phyloP scores from a whole-genome alignment of 2,797 vertebrate species.

The Melanotaenia pygmaea region DNA sequence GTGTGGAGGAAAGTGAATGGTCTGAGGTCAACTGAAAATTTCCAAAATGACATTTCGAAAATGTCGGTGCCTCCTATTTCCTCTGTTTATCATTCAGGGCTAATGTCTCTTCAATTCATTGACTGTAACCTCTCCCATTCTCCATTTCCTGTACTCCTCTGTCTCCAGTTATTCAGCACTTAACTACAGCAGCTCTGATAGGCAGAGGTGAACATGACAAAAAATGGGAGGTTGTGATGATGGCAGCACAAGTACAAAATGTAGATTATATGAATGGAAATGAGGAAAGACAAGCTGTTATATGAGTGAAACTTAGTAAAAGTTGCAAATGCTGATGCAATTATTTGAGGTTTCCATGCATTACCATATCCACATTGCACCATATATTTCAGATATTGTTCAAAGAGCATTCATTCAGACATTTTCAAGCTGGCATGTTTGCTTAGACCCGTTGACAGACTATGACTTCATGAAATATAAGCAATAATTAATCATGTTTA shows the following conservation, averaged over 20 bases:
- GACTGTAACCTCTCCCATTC: conserved; percentile 14
- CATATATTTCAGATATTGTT: not conserved
- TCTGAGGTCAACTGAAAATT: conserved; percentile 51
- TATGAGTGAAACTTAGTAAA: not conserved
- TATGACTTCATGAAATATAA: too few species aligned
- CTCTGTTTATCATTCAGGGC: conserved; percentile 54
- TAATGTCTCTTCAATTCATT: conserved; percentile 30
- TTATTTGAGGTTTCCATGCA: conserved; percentile 13
- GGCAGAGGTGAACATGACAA: conserved; percentile 15
- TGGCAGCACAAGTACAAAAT: not conserved
- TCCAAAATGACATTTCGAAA: conserved; percentile 60
- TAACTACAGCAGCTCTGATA: conserved; percentile 1
- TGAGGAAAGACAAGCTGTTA: not conserved
- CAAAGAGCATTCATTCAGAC: not conserved
- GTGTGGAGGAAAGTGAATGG: conserved; percentile 36
- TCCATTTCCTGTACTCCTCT: conserved; percentile 18
- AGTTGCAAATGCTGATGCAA: not conserved
- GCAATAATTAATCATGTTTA: too few species aligned
- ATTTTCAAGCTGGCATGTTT: too few species aligned
- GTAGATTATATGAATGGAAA: not conserved
- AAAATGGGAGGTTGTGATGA: conserved; percentile 3
- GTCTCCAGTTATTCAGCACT: not conserved
- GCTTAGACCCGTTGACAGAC: not conserved
- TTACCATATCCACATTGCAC: conserved; percentile 14
- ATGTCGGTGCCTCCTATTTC: conserved; percentile 42